Percentiles rank a stretch among this genome's conserved stretches.
These are phyloP conservation scores for Dermolepida albohirtum DNA, from an alignment of 2,888 invertebrate genomes.

Conservation along the genomic window DNA sequence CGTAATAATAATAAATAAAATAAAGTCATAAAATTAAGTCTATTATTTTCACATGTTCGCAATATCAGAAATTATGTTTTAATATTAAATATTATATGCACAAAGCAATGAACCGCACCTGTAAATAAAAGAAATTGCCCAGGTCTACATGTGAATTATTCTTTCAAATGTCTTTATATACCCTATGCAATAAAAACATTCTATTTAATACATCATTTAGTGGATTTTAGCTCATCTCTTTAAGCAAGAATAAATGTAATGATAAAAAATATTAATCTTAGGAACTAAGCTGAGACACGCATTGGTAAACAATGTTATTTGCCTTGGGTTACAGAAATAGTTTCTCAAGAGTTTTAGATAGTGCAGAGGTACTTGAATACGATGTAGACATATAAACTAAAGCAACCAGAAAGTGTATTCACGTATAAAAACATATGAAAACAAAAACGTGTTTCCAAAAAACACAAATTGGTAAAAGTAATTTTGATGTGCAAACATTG, in stretches of 20 bases:
- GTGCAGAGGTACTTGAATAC: background rate
- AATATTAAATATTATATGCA: too few species aligned
- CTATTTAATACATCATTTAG: too few species aligned
- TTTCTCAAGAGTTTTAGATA: conserved; percentile 6
- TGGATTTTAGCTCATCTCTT: too few species aligned
- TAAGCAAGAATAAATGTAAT: background rate
- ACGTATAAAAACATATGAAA: background rate
- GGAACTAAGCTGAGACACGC: background rate
- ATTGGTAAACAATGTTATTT: conserved; percentile 4
- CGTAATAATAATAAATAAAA: too few species aligned
- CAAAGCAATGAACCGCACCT: too few species aligned
- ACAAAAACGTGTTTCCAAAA: conserved; percentile 4
- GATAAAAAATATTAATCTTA: conserved; percentile 1
- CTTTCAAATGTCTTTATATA: too few species aligned
- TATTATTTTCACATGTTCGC: too few species aligned
- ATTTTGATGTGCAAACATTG: conserved; percentile 23
- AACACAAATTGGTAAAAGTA: conserved; percentile 9
- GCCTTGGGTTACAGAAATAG: conserved; percentile 1
- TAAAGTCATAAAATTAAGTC: too few species aligned
- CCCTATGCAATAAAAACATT: too few species aligned
- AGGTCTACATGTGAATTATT: too few species aligned
- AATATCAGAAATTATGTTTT: too few species aligned
- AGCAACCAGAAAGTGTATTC: background rate
- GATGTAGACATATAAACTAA: background rate
- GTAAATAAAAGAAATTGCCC: too few species aligned